These are phyloP conservation scores for Drosophila lutescens DNA, from an alignment of 2,888 invertebrate species.

Conservation along the genomic window DNA sequence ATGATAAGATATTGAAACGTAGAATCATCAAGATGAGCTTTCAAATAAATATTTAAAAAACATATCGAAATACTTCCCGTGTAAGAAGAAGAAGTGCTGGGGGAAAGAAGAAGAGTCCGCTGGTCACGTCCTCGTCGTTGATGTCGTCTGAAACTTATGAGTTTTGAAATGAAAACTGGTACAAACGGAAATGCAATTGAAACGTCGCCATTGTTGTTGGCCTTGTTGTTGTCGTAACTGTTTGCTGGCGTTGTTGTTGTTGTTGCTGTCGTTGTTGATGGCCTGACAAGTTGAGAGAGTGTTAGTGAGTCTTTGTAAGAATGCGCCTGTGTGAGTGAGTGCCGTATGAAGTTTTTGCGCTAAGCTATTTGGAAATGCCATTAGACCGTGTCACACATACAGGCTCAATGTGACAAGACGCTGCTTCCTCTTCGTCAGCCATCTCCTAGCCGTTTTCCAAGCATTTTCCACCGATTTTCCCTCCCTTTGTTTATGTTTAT, in stretches of 20 bases:
- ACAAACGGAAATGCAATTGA: constrained; percentile 83
- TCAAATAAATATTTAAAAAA: too few species aligned
- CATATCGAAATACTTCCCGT: not conserved
- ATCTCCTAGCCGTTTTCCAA: constrained; percentile 2
- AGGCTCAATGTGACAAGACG: constrained; percentile 55
- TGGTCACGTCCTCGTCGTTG: constrained; percentile 68
- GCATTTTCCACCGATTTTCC: not conserved
- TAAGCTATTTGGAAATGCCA: constrained; percentile 77
- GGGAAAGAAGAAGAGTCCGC: constrained; percentile 46
- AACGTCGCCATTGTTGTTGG: constrained; percentile 73
- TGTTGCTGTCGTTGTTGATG: constrained; percentile 58
- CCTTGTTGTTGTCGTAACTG: constrained; percentile 24
- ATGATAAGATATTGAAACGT: too few species aligned
- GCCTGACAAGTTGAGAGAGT: constrained; percentile 35
- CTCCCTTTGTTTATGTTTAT: constrained; percentile 63
- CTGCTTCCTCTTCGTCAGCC: constrained; percentile 25
- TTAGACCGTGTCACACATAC: constrained; percentile 69
- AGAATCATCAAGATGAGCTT: too few species aligned
- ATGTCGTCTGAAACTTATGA: constrained; percentile 76
- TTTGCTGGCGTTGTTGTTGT: constrained; percentile 55
- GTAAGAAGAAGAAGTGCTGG: constrained; percentile 14
- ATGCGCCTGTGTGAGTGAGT: constrained; percentile 42
- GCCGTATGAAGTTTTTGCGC: constrained; percentile 71
- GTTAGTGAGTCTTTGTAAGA: constrained; percentile 18
- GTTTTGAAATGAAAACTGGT: constrained; percentile 81